phyloP scores from a whole-genome alignment of 2,113 vertebrate genomes.

The Triplophysa tibetana region DNA sequence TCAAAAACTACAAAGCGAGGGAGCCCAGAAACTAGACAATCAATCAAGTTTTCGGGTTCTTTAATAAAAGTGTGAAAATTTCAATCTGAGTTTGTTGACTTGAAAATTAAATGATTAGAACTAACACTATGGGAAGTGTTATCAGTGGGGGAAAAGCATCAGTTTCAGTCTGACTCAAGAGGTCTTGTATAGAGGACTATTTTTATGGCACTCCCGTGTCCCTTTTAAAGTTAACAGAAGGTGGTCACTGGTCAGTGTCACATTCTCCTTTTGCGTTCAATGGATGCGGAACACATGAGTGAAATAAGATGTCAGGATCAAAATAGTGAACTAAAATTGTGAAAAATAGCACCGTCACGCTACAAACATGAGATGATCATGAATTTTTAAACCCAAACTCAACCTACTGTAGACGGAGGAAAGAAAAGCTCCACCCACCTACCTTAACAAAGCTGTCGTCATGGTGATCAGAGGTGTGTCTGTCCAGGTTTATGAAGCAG shows the following conservation, averaged over 20 bases:
- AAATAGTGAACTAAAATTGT: too few species aligned
- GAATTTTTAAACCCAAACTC: not conserved
- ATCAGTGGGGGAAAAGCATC: not conserved
- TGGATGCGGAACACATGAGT: too few species aligned
- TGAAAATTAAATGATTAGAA: conserved; percentile 36
- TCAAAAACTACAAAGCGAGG: not conserved
- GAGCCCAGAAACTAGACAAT: not conserved
- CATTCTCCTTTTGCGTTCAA: not conserved
- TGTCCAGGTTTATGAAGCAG: conserved; percentile 91
- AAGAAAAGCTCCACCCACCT: conserved; percentile 43
- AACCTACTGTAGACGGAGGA: not conserved
- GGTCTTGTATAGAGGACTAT: not conserved
- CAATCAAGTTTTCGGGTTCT: not conserved
- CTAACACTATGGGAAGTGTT: not conserved
- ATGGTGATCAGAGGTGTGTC: conserved; percentile 70
- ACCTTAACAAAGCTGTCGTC: conserved; percentile 81
- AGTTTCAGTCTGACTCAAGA: too few species aligned
- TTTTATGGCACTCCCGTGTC: not conserved
- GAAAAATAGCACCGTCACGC: not conserved
- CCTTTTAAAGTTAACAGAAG: too few species aligned
- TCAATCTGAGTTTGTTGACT: conserved; percentile 49
- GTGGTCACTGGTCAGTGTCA: not conserved
- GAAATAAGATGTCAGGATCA: too few species aligned
- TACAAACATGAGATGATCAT: not conserved
- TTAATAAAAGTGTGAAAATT: not conserved